Percentiles rank a stretch among this genome's conserved stretches.
phyloP scores from a whole-genome alignment of 2,797 vertebrate genomes.

The Sciurus carolinensis region DNA sequence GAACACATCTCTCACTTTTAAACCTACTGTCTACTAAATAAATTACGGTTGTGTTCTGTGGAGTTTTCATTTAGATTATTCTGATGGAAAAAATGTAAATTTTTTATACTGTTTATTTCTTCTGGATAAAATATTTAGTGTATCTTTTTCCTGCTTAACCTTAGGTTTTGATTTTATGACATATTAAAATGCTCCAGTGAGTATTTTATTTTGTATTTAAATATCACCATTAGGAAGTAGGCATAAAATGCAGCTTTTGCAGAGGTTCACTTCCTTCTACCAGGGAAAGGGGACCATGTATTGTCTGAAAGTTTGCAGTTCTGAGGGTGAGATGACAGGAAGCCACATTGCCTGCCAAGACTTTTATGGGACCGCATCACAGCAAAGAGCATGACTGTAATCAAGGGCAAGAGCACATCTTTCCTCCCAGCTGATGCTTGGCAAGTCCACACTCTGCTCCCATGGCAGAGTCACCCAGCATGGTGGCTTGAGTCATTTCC shows the following conservation, averaged over 20 bases:
- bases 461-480: neutral
- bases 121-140: slow-evolving; percentile 1
- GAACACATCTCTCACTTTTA: slow-evolving; percentile 55
- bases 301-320: neutral
- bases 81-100: slow-evolving; percentile 3
- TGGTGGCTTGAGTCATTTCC: slow-evolving; percentile 72
- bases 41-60: slow-evolving; percentile 13
- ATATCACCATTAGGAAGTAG: neutral
- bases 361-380: neutral
- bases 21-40: slow-evolving; percentile 59
- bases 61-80: slow-evolving; percentile 42
- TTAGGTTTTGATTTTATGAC: slow-evolving; percentile 65
- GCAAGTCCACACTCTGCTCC: neutral
- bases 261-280: slow-evolving; percentile 2
- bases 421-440: neutral
- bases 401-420: neutral
- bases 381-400: neutral
- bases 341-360: neutral
- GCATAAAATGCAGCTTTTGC: neutral
- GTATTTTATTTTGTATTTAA: slow-evolving; percentile 47
- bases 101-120: slow-evolving; percentile 53
- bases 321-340: neutral
- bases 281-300: neutral
- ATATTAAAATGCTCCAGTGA: slow-evolving; percentile 36
- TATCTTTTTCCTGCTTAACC: neutral